Evolutionary conservation across 2,797 vertebrate species (phyloP).

Genomic region (Arrhamphus sclerolepis): DNA sequence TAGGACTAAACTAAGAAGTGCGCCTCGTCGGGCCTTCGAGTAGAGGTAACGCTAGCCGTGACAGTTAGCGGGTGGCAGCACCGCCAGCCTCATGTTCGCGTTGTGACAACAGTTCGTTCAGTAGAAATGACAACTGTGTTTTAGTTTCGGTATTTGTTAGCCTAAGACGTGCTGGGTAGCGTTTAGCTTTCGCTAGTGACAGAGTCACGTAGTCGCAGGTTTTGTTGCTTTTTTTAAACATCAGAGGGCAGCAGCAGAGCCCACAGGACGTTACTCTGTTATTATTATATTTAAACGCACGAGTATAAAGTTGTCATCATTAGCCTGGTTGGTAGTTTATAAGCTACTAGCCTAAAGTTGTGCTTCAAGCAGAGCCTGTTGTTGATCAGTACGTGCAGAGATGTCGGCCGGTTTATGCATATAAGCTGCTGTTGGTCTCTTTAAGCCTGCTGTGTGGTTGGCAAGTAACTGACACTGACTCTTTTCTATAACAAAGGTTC

Average conservation of each 20-base stretch:
- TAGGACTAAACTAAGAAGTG: conserved; percentile 71
- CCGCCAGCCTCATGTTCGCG: conserved; percentile 2
- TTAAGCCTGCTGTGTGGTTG: neutral
- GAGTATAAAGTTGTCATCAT: neutral
- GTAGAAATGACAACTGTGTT: conserved; percentile 3
- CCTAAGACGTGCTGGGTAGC: conserved; percentile 8
- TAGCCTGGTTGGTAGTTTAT: conserved; percentile 8
- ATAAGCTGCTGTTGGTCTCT: neutral
- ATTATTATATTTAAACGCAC: neutral
- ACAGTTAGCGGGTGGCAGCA: conserved; percentile 49
- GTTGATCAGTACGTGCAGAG: neutral
- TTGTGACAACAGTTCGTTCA: conserved; percentile 28
- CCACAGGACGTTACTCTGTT: conserved; percentile 12
- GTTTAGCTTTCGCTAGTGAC: conserved; percentile 10
- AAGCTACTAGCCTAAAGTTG: conserved; percentile 34
- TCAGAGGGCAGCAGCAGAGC: conserved; percentile 7
- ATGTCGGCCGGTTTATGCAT: neutral
- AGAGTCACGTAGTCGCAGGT: conserved; percentile 1
- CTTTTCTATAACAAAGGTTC: conserved; percentile 52
- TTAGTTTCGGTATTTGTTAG: conserved; percentile 30
- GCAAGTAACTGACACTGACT: neutral
- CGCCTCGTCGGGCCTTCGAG: conserved; percentile 76
- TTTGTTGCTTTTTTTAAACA: too few relatives aligned
- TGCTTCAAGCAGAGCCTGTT: neutral
- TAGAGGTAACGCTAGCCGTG: conserved; percentile 70